Percentiles rank a stretch among this genome's conserved stretches.
Conservation (phyloP, 2,888 invertebrate genomes). For the Macrosoma leucophasiata region DNA sequence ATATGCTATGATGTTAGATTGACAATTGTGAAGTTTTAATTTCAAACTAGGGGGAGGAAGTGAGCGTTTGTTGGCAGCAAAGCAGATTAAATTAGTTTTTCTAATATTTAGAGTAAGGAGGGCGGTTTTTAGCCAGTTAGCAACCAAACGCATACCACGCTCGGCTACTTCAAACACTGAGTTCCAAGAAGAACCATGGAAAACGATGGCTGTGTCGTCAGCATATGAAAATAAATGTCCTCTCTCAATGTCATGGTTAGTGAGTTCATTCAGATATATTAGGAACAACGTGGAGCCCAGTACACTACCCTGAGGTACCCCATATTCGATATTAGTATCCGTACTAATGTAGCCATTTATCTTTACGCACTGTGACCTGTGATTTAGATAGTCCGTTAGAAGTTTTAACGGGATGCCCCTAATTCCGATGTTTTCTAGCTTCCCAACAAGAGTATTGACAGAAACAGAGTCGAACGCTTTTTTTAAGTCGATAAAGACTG, state of each 20-base stretch:
- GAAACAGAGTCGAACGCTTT: constrained; percentile 15
- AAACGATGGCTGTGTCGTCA: constrained; percentile 13
- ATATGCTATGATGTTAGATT: no score
- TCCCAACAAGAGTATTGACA: constrained; percentile 5
- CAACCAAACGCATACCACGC: no score
- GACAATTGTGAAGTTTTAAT: no score
- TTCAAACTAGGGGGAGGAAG: no score
- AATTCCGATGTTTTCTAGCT: constrained; percentile 9
- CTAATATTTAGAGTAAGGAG: no score
- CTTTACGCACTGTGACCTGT: constrained; percentile 3
- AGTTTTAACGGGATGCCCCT: constrained; percentile 7
- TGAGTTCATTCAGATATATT: constrained; percentile 10
- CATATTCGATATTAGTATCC: not conserved
- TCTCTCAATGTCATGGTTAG: not conserved
- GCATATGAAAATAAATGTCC: constrained; percentile 11
- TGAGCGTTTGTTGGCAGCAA: no score
- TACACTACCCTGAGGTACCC: constrained; percentile 10
- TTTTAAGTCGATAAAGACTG: constrained; percentile 9
- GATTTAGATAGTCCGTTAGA: constrained; percentile 2
- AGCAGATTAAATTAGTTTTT: no score
- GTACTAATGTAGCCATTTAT: constrained; percentile 5
- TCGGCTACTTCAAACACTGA: no score
- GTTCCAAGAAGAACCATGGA: no score
- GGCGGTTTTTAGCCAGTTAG: no score
- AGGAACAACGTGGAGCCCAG: constrained; percentile 13